Evolutionary conservation across 2,888 invertebrate genomes (phyloP), one percentile per base, ranked within the genome.

Genomic region (Cenopis cana): DNA sequence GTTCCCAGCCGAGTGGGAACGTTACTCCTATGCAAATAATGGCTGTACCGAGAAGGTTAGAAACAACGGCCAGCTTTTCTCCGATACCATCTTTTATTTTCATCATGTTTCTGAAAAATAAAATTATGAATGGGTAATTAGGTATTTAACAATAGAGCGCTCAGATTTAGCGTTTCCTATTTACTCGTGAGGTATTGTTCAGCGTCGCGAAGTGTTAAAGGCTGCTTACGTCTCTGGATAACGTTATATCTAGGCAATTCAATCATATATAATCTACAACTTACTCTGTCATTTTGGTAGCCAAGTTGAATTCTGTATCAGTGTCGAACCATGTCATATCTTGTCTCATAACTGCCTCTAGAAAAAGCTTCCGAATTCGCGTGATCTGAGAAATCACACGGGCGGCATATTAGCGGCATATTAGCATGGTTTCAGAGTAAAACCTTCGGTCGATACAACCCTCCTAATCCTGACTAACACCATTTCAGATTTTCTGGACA

Each of bases 31-130:
- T 89, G 24, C 96, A 96, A 29, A 96, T 93, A 12, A 97, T 84
- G 74, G 96, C 96, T 0, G 96, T 96, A 65, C 96, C 95, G 55
- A 96, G 89, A 66, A 97, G 94, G 81, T 96, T 97, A 0, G 95
- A 90, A 65, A 97, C 96, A 70, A 96, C 95, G 0, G 95, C 95
- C n/a, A 97, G 85, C 86, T 98, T 98, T 81, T 97, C 97, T 0
- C 97, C 97, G 74, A 97, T 96, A 0, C 97, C 98, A 74, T 97
- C 97, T 81, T 97, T 96, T 75, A 98, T 93, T 86, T 96, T 96
- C 84, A 96, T 95, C 81, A 97, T 89, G 81, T 96, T 96, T 76
- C 97, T 96, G 87, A 36, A 87, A 52, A 24, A 20, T 14, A 36
- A 67, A 46, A 46, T 6, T 46, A 8, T 33, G 8, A 46, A 6